These are phyloP conservation scores for Ennomos fuscantarius DNA, from an alignment of 2,888 invertebrate species.

Conservation along the genomic window DNA sequence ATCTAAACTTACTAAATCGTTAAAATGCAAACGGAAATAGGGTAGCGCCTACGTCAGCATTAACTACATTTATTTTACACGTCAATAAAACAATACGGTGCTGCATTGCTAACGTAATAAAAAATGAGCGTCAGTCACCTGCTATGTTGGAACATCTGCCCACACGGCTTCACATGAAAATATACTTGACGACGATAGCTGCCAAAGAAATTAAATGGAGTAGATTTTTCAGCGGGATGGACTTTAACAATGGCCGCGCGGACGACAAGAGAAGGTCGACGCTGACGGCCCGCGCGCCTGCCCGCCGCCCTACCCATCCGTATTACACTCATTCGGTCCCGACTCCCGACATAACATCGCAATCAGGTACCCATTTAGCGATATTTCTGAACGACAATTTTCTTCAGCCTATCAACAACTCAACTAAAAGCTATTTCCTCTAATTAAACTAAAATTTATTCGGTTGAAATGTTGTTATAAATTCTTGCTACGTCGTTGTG, in stretches of 20 bases:
- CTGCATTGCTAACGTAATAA: constrained; percentile 71
- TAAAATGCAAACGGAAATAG: constrained; percentile 48
- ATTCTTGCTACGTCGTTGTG: constrained; percentile 28
- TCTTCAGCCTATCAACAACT: constrained; percentile 42
- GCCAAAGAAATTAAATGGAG: constrained; percentile 82
- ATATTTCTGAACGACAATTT: constrained; percentile 29
- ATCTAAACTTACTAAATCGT: constrained; percentile 38
- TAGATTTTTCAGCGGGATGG: constrained; percentile 77
- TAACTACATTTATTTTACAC: constrained; percentile 59
- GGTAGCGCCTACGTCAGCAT: constrained; percentile 51
- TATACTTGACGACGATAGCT: constrained; percentile 71
- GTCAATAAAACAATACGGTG: constrained; percentile 79
- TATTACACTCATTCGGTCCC: constrained; percentile 28
- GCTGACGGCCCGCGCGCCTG: constrained; percentile 51
- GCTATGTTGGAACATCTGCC: constrained; percentile 69
- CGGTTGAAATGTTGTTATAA: constrained; percentile 32
- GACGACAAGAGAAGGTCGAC: constrained; percentile 67
- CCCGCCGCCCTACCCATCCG: constrained; percentile 22
- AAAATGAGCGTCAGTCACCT: constrained; percentile 75
- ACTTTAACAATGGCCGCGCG: constrained; percentile 73
- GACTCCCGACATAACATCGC: constrained; percentile 21
- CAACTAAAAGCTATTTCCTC: constrained; percentile 35
- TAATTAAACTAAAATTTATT: constrained; percentile 48
- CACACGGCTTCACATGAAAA: constrained; percentile 75
- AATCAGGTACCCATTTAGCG: constrained; percentile 34